Evolutionary conservation across 2,888 invertebrate species (phyloP).

Genomic region (Phorcus lineatus): DNA sequence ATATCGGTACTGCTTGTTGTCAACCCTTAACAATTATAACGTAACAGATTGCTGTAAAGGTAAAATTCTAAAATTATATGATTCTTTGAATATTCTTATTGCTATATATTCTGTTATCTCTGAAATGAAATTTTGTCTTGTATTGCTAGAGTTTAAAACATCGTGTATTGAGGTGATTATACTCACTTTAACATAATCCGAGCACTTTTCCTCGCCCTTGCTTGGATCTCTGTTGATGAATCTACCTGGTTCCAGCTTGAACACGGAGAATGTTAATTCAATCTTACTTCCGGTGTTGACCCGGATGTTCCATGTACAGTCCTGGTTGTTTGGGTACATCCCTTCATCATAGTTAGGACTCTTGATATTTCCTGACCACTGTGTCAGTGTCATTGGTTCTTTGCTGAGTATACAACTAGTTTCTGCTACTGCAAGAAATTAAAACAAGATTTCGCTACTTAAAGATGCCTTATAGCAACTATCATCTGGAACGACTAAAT

Average conservation of each 20-base stretch:
- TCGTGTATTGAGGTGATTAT: too few relatives aligned
- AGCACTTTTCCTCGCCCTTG: slow-evolving; percentile 11
- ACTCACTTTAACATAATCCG: slow-evolving; percentile 34
- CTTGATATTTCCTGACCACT: slow-evolving; percentile 38
- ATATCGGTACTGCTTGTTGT: too few relatives aligned
- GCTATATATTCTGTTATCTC: too few relatives aligned
- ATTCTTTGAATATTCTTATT: too few relatives aligned
- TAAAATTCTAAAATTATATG: too few relatives aligned
- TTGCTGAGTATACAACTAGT: slow-evolving; percentile 30
- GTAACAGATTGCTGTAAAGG: too few relatives aligned
- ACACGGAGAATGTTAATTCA: slow-evolving; percentile 34
- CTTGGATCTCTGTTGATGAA: not conserved
- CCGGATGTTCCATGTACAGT: slow-evolving; percentile 40
- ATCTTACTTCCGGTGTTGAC: slow-evolving; percentile 41
- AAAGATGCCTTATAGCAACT: not conserved
- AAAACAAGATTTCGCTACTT: not conserved
- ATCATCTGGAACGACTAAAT: not conserved
- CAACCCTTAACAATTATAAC: too few relatives aligned
- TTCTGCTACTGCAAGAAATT: not conserved
- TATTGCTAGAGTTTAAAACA: too few relatives aligned
- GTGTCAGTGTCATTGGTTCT: slow-evolving; percentile 29
- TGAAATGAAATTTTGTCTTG: too few relatives aligned
- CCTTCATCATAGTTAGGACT: slow-evolving; percentile 35
- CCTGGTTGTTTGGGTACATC: slow-evolving; percentile 39
- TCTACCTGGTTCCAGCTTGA: slow-evolving; percentile 40